These are phyloP conservation scores for Stomatorhinus walkeri DNA, from an alignment of 2,797 vertebrate genomes.

Conservation along the genomic window DNA sequence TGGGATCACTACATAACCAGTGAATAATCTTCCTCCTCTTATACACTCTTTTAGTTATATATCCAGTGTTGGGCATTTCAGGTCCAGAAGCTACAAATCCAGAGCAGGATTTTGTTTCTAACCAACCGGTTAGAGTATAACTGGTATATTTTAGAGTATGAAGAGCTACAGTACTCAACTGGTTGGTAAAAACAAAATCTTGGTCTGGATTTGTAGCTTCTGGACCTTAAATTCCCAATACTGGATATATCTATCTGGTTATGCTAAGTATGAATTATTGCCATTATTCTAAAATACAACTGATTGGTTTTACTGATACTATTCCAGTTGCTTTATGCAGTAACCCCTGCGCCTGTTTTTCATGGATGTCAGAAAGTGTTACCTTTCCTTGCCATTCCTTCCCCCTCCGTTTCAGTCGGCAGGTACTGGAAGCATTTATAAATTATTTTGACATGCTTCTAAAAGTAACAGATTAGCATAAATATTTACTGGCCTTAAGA, in stretches of 20 bases:
- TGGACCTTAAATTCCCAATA: background rate
- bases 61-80: background rate
- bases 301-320: background rate
- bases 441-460: slow-evolving; percentile 12
- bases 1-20: background rate
- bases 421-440: slow-evolving; percentile 6
- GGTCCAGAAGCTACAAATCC: background rate
- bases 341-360: background rate
- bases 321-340: background rate
- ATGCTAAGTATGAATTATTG: background rate
- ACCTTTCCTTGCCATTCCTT: background rate
- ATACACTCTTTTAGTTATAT: background rate
- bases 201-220: background rate
- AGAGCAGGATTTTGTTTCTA: background rate
- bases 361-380: background rate
- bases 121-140: background rate
- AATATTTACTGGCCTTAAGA: slow-evolving; percentile 6
- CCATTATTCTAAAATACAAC: background rate
- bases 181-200: background rate
- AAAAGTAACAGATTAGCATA: slow-evolving; percentile 12
- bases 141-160: background rate
- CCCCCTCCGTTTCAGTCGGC: background rate
- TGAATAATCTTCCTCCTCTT: background rate
- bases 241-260: background rate
- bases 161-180: background rate